Base-by-base conservation (phyloP, 2,113 vertebrate genomes). In the Spilogale gracilis region DNA sequence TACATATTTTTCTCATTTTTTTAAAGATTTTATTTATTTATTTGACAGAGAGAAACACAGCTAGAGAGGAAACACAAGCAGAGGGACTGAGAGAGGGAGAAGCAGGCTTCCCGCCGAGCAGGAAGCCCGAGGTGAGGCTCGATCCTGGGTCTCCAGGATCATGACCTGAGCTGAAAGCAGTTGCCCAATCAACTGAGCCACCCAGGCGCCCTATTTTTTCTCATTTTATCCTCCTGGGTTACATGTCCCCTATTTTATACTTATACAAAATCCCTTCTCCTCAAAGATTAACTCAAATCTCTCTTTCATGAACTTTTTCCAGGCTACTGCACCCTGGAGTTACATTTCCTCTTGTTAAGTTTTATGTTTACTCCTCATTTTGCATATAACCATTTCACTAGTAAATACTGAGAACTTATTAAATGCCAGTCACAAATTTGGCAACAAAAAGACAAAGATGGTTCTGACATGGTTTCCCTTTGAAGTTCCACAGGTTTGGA, bases 321-420 rank as follows among this genome's bases (percentile, higher is more conserved):
- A 82, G 4, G 80, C 0, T 88, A 18, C 9, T 84, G 8, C 4
- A 65, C 16, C 3, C 3, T 56, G 23, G 48, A 92, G 7, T 79
- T 25, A 61, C 3, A 18, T 82, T 81, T 91, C 9, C 5, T 74
- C 2, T 56, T 95, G 21, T 14, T 96, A 78, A 76, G 4, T 5
- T 93, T 85, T 87, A 58, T 56, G 4, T 67, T 58, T 96, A 32
- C 4, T 78, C 54, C 10, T 80, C 81, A 58, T 54, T 96, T 94
- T 9, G 0, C 2, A 38, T 12, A 5, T 30, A 63, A 76, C 38
- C 17, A 38, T 71, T 88, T 43, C 16, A 11, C 88, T 32, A 86
- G 32, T 73, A 84, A 81, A 61, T 9, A 69, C 6, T 61, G 48
- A 89, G 0, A 7, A 80, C 6, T 2, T 73, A 79, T 61, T 95